A percentile compares a stretch with the other conserved stretches of the same genome.
These are phyloP conservation scores for Bambusicola thoracicus DNA, from an alignment of 2,113 vertebrate genomes.

Conservation along the genomic window DNA sequence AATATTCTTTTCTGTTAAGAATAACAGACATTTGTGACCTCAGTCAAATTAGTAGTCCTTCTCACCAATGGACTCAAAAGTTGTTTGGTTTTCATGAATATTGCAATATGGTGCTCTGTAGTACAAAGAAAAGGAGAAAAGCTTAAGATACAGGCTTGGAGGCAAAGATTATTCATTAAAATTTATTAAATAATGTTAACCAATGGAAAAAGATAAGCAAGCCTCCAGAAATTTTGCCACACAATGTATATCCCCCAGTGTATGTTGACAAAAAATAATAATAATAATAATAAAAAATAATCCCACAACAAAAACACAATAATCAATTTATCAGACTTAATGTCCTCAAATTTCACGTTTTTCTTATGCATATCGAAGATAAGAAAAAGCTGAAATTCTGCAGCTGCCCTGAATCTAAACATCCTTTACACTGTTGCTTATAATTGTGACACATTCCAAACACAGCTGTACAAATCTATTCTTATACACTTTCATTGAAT, in stretches of 20 bases:
- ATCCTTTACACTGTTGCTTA: not conserved
- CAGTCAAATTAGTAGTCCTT: not conserved
- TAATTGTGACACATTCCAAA: not conserved
- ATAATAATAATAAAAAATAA: not conserved
- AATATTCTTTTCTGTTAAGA: not conserved
- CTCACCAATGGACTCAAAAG: not conserved
- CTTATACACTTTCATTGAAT: not conserved
- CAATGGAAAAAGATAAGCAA: not conserved
- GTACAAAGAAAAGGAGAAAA: not conserved
- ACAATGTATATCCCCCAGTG: rapidly evolving
- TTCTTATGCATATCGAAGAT: not conserved
- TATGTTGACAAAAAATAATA: not conserved
- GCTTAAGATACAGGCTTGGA: not conserved
- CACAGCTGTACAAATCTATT: not conserved
- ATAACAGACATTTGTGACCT: not conserved
- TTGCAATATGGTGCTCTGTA: not conserved
- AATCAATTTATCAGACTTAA: not conserved
- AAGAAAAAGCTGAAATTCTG: not conserved
- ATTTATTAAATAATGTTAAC: not conserved
- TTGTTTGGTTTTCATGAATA: not conserved
- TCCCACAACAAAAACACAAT: too few relatives aligned
- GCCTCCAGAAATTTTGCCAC: not conserved
- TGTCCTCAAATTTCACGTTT: not conserved
- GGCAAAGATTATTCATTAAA: not conserved
- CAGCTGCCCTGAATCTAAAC: not conserved